A percentile compares a stretch with the other conserved stretches of the same genome.
phyloP scores from a whole-genome alignment of 2,797 vertebrate genomes.

The Malurus leucopterus region DNA sequence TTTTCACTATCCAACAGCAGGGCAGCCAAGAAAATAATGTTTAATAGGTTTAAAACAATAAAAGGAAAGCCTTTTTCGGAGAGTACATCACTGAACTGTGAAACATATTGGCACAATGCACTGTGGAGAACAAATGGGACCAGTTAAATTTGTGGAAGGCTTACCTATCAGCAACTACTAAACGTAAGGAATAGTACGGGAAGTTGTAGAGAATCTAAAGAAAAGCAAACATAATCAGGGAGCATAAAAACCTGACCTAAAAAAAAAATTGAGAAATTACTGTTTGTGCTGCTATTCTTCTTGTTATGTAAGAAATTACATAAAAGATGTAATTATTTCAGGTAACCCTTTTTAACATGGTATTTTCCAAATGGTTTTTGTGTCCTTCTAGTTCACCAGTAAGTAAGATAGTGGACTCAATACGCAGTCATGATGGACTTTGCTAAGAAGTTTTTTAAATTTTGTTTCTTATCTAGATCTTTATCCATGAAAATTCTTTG shows the following conservation, averaged over 20 bases:
- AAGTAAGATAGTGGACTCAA: neutral
- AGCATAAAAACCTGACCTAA: neutral
- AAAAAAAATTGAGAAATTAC: neutral
- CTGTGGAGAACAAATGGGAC: neutral
- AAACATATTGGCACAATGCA: neutral
- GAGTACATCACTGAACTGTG: neutral
- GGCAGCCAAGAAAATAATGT: neutral
- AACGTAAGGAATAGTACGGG: neutral
- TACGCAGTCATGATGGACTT: neutral
- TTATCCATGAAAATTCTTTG: neutral
- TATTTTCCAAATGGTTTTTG: neutral
- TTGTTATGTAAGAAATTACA: neutral
- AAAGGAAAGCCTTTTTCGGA: slow-evolving; percentile 1
- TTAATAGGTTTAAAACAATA: slow-evolving; percentile 8
- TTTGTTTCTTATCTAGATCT: neutral
- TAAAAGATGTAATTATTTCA: neutral
- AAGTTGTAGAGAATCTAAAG: neutral
- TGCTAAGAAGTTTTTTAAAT: fast-evolving
- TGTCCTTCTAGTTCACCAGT: neutral
- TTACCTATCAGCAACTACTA: neutral
- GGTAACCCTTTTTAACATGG: neutral
- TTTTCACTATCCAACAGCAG: neutral
- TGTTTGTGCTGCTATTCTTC: neutral
- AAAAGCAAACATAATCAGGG: neutral
- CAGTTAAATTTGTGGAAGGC: neutral